Conservation (phyloP, 1,140 invertebrate species). For the Sycophaga agraensis region DNA sequence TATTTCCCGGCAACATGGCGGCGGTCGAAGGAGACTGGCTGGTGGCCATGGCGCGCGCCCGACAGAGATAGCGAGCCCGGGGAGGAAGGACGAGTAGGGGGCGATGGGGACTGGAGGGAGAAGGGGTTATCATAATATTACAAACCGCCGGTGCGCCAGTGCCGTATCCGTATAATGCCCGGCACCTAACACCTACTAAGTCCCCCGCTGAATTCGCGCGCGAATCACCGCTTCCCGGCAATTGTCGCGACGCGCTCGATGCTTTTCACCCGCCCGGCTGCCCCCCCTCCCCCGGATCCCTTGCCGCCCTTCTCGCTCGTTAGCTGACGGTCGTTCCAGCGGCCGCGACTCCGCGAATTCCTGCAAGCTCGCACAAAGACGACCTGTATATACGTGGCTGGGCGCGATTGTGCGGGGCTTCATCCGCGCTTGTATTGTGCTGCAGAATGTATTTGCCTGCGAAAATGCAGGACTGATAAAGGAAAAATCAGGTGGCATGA, state of each 20-base stretch:
- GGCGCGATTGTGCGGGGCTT: no score
- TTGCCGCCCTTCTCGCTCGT: background rate
- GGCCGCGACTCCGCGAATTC: no score
- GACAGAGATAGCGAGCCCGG: slow-evolving; percentile 11
- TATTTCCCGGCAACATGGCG: slow-evolving; percentile 59
- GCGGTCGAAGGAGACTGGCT: slow-evolving; percentile 34
- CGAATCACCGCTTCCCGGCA: slow-evolving; percentile 49
- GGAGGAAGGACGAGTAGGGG: slow-evolving; percentile 33
- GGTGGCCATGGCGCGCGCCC: no score
- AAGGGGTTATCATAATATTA: slow-evolving; percentile 59
- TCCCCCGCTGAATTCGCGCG: slow-evolving; percentile 41
- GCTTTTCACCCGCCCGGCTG: background rate
- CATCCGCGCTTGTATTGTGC: no score
- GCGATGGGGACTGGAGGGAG: slow-evolving; percentile 38
- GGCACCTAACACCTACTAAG: slow-evolving; percentile 45
- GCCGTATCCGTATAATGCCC: slow-evolving; percentile 54
- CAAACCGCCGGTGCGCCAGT: slow-evolving; percentile 53
- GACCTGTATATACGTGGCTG: no score
- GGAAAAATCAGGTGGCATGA: no score
- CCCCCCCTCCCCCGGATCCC: background rate
- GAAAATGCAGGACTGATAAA: no score
- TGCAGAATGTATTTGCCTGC: no score
- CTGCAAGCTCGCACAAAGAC: no score
- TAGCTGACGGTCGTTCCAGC: background rate
- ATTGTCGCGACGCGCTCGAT: slow-evolving; percentile 46